Evolutionary conservation across 1,140 invertebrate species (phyloP), one percentile per base, ranked within the genome.

Genomic region (Bombus terrestris): DNA sequence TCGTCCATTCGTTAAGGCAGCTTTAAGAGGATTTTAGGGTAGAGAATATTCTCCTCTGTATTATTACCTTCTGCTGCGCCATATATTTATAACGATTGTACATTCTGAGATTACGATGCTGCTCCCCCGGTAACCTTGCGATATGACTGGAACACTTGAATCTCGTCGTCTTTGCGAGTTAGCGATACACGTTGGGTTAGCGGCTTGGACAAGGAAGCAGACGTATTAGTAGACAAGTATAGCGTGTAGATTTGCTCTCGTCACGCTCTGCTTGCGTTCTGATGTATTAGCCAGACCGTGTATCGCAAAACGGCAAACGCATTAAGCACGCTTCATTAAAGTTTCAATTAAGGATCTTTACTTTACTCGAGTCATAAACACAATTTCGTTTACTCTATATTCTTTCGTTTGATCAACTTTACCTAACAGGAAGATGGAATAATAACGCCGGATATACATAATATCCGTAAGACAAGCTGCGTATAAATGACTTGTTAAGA

Each of bases 1-100:
- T 83, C 81, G 81, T 83, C 69, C 73, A 69, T 75, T 83, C 62
- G 73, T 83, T 78, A 78, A 77, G 35, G 43, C 37, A 25, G 62
- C 74, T 83, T 41, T 41, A 83, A 78, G 43, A 83, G 74, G 62
- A 77, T 83, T 78, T 83, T 83, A 43, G 28, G 68, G 43, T 35
- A 15, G 13, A n/a, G 4, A 32, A 18, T 15, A 8, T 39, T 32
- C 32, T 32, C 43, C 68, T 25, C 35, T 22, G 41, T 47, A 82
- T 73, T 39, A 35, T 82, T 82, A 47, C 57, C 12, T 43, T 22
- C 57, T 37, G 39, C 71, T 37, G 4, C 62, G 62, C 35, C 22
- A 32, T 68, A n/a, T 41, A 32, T 83, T 32, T 68, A 83, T 47
- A 12, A 9, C 59, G 71, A 76, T 57, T 57, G 62, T 83, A 47